phyloP scores from a whole-genome alignment of 1,140 invertebrate species.

The Cataglyphis hispanica region DNA sequence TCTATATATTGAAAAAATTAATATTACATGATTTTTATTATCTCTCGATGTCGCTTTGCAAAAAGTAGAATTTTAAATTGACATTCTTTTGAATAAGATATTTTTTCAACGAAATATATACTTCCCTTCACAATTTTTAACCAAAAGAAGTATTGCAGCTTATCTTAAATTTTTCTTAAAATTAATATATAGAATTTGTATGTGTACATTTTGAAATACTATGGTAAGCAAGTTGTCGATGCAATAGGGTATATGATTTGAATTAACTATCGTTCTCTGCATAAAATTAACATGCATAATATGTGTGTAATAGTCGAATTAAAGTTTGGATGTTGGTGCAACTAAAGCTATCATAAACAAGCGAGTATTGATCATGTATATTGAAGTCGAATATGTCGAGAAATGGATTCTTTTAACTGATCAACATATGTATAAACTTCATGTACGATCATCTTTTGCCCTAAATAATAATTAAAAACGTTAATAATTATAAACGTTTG shows the following conservation, averaged over 20 bases:
- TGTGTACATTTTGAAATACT: conserved; percentile 46
- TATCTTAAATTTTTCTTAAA: conserved; percentile 61
- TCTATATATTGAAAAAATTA: conserved; percentile 2
- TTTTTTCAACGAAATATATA: conserved; percentile 4
- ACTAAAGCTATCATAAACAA: background rate
- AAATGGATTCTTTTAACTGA: conserved; percentile 3
- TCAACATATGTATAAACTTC: conserved; percentile 22
- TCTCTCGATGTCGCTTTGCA: background rate
- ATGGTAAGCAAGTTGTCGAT: conserved; percentile 3
- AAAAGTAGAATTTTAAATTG: conserved; percentile 25
- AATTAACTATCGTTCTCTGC: background rate
- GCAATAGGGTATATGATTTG: conserved; percentile 40
- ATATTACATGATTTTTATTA: conserved; percentile 35
- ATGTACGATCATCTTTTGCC: background rate
- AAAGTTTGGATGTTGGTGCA: conserved; percentile 8
- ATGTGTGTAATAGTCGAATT: background rate
- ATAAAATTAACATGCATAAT: background rate
- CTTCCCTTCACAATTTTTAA: background rate
- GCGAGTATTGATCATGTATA: background rate
- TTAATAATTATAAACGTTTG: conserved; percentile 48
- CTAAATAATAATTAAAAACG: conserved; percentile 17
- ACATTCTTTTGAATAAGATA: background rate
- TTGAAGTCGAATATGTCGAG: background rate
- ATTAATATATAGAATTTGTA: conserved; percentile 73
- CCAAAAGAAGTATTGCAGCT: background rate